Conservation (phyloP, 2,113 vertebrate genomes). For the Trichomycterus rosablanca region DNA sequence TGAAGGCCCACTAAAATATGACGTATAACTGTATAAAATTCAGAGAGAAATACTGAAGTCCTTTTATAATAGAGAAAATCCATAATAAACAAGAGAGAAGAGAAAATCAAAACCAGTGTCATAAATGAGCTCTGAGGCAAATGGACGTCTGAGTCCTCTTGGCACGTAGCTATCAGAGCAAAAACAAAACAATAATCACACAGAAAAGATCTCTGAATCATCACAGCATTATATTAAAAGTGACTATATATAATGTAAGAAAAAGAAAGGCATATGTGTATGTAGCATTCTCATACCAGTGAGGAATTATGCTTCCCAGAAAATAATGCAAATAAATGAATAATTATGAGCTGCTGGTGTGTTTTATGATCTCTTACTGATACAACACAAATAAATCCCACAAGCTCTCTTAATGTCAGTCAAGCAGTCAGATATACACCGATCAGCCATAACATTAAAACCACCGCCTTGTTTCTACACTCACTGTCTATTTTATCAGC, state of each 20-base stretch:
- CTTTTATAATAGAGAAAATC: conserved; percentile 12
- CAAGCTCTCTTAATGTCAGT: neutral
- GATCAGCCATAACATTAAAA: too few species aligned
- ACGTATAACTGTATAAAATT: conserved; percentile 13
- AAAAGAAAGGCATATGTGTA: conserved; percentile 14
- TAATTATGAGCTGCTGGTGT: conserved; percentile 9
- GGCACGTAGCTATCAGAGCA: conserved; percentile 24
- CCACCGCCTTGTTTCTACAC: too few species aligned
- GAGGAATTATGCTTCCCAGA: neutral
- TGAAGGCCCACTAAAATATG: conserved; percentile 25
- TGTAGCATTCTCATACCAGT: neutral
- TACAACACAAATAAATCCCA: neutral
- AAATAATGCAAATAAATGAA: neutral
- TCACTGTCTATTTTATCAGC: too few species aligned
- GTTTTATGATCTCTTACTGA: neutral
- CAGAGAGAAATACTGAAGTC: conserved; percentile 4
- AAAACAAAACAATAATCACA: conserved; percentile 3
- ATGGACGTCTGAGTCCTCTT: conserved; percentile 11
- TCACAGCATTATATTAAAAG: conserved; percentile 22
- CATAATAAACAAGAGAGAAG: conserved; percentile 12
- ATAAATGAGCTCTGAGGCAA: conserved; percentile 24
- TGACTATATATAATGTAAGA: conserved; percentile 16
- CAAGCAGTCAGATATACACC: too few species aligned
- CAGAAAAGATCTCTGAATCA: conserved; percentile 16
- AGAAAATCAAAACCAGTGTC: conserved; percentile 34